Percentiles rank a stretch among this genome's conserved stretches.
Conservation (phyloP, 1,140 invertebrate genomes). For the Zaprionus gabonicus region DNA sequence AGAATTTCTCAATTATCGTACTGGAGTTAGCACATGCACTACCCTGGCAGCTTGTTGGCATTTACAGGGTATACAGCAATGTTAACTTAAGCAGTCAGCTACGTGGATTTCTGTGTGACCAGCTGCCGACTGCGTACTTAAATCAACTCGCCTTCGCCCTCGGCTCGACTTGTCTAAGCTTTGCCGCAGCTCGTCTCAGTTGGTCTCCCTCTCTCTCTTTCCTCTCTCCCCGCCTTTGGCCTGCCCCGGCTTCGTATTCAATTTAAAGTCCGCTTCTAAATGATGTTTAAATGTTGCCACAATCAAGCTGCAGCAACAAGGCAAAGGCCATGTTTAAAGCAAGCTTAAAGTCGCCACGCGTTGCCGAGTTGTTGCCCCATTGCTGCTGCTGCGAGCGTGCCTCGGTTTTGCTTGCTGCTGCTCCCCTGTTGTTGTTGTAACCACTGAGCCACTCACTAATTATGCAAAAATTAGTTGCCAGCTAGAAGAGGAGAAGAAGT, state of each 20-base stretch:
- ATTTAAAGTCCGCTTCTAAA: conserved; percentile 62
- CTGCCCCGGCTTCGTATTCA: conserved; percentile 30
- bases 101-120: conserved; percentile 23
- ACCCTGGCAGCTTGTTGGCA: background rate
- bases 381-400: conserved; percentile 46
- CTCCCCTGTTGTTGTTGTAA: conserved; percentile 25
- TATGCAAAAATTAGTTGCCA: conserved; percentile 67
- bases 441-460: conserved; percentile 79
- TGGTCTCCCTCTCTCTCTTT: background rate
- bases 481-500: background rate
- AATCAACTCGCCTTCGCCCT: conserved; percentile 2
- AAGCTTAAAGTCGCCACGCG: background rate
- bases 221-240: background rate
- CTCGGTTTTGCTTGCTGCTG: conserved; percentile 44
- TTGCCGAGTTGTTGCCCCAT: conserved; percentile 42
- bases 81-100: conserved; percentile 4
- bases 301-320: conserved; percentile 16
- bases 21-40: too few relatives aligned
- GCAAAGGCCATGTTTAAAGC: conserved; percentile 3
- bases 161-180: conserved; percentile 7
- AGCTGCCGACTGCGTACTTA: conserved; percentile 10
- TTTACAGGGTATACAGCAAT: conserved; percentile 17
- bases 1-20: background rate
- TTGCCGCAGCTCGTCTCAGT: background rate
- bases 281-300: conserved; percentile 62